These are phyloP conservation scores for Orthonychiurus folsomi DNA, from an alignment of 2,888 invertebrate genomes.

Conservation along the genomic window DNA sequence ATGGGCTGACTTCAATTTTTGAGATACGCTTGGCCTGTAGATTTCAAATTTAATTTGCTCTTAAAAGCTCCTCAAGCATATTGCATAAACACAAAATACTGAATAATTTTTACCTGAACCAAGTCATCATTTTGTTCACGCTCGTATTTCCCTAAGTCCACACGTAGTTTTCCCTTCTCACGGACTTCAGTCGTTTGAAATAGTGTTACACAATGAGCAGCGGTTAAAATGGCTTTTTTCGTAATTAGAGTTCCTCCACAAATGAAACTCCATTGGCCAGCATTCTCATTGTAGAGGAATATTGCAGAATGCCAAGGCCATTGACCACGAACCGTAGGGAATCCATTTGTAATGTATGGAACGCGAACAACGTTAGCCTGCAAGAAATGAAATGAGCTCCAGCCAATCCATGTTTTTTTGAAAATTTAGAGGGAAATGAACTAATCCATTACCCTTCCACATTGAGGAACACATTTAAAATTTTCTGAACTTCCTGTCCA, in stretches of 20 bases:
- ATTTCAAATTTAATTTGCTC: neutral
- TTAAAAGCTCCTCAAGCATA: too few relatives aligned
- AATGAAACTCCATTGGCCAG: slow-evolving; percentile 48
- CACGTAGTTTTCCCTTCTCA: slow-evolving; percentile 15
- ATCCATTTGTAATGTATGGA: slow-evolving; percentile 28
- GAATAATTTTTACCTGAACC: slow-evolving; percentile 26
- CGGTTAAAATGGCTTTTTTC: slow-evolving; percentile 22
- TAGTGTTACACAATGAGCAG: slow-evolving; percentile 34
- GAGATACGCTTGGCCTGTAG: slow-evolving; percentile 19
- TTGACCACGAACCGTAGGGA: slow-evolving; percentile 49
- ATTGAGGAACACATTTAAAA: slow-evolving; percentile 31
- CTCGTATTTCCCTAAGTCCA: slow-evolving; percentile 33
- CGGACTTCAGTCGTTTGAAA: slow-evolving; percentile 16
- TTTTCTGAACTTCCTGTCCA: slow-evolving; percentile 29
- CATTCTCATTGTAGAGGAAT: slow-evolving; percentile 44
- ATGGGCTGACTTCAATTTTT: slow-evolving; percentile 22
- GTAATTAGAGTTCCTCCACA: slow-evolving; percentile 57
- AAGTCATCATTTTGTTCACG: slow-evolving; percentile 29
- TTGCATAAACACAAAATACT: neutral
- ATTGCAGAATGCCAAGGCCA: slow-evolving; percentile 63
- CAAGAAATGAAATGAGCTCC: too few relatives aligned
- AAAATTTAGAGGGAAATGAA: neutral
- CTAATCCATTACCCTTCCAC: slow-evolving; percentile 17
- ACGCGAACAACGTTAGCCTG: slow-evolving; percentile 22
- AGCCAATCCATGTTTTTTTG: too few relatives aligned